Percentiles rank a stretch among this genome's conserved stretches.
phyloP scores from a whole-genome alignment of 2,888 invertebrate genomes.

The Apocheima hispidaria region DNA sequence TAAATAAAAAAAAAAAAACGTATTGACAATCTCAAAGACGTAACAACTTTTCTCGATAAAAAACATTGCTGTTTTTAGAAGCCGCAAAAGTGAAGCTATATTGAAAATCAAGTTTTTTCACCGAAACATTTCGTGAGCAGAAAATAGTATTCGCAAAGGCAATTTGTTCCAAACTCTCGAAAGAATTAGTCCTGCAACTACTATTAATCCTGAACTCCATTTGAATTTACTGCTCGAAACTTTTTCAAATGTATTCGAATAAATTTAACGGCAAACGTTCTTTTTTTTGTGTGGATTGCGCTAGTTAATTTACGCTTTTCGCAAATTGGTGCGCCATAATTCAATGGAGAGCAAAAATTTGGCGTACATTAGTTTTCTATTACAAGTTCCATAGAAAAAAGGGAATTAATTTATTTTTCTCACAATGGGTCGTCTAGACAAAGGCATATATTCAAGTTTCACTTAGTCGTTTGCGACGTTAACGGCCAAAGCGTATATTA shows the following conservation, averaged over 20 bases:
- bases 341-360: constrained; percentile 80
- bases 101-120: constrained; percentile 32
- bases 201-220: constrained; percentile 46
- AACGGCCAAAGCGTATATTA: constrained; percentile 73
- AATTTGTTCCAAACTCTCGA: constrained; percentile 45
- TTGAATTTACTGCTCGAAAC: constrained; percentile 45
- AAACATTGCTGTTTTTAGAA: neutral
- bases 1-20: neutral
- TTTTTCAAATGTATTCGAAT: constrained; percentile 45
- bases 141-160: constrained; percentile 37
- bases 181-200: constrained; percentile 45
- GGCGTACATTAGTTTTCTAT: constrained; percentile 72
- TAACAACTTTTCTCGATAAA: constrained; percentile 4
- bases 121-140: constrained; percentile 24
- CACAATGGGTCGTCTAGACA: constrained; percentile 84
- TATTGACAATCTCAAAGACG: neutral
- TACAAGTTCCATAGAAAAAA: constrained; percentile 69
- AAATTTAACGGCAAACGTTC: constrained; percentile 46
- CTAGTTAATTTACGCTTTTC: constrained; percentile 69
- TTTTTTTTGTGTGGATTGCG: constrained; percentile 50
- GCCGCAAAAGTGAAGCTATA: constrained; percentile 18
- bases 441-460: constrained; percentile 83
- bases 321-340: constrained; percentile 69
- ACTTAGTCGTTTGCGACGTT: constrained; percentile 77
- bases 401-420: constrained; percentile 85